Percentiles rank a stretch among this genome's conserved stretches.
phyloP scores from a whole-genome alignment of 2,888 invertebrate genomes.

The Ephialtes manifestator region DNA sequence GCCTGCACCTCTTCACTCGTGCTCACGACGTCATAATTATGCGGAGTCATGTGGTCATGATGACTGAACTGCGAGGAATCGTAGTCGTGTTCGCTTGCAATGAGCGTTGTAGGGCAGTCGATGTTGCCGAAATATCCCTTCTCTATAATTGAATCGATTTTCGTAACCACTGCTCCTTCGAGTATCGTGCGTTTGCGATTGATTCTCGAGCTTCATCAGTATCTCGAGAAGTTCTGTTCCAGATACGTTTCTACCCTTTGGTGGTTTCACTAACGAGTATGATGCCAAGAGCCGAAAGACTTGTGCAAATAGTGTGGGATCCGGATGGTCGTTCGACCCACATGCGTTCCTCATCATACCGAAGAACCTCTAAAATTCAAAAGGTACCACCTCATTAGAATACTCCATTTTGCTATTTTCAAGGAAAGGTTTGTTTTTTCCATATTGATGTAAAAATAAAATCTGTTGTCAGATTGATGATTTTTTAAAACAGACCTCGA shows the following conservation, averaged over 20 bases:
- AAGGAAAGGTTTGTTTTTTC: too few species aligned
- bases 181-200: too few species aligned
- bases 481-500: constrained; percentile 1
- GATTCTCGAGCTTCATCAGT: too few species aligned
- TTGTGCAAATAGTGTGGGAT: constrained; percentile 61
- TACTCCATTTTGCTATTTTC: too few species aligned
- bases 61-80: background rate
- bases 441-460: too few species aligned
- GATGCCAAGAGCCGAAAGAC: constrained; percentile 58
- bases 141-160: constrained; percentile 38
- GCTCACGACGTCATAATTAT: constrained; percentile 39
- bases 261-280: constrained; percentile 70
- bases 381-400: too few species aligned
- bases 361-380: constrained; percentile 70
- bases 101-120: background rate
- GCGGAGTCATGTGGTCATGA: constrained; percentile 21
- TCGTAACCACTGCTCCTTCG: constrained; percentile 23
- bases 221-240: constrained; percentile 54
- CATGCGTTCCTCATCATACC: constrained; percentile 66
- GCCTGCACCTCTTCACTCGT: constrained; percentile 48
- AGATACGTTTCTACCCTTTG: constrained; percentile 66
- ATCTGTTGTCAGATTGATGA: too few species aligned
- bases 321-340: constrained; percentile 69
- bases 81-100: background rate
- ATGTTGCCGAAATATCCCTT: background rate